Conservation (phyloP, 2,888 invertebrate species). For the Pterobdella sp. region DNA sequence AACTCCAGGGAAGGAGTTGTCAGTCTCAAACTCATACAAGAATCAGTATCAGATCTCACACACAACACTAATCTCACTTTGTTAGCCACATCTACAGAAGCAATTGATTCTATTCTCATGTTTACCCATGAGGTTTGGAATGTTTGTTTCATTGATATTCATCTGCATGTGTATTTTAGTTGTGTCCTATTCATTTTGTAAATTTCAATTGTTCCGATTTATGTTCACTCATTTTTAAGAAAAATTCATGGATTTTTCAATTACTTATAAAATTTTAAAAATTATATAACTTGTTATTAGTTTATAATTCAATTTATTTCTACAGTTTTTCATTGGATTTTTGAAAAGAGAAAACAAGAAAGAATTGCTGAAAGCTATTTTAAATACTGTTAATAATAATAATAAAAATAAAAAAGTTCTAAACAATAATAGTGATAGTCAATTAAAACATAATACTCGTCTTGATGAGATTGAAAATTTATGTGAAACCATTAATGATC, state of each 20-base stretch:
- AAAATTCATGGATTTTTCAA: background rate
- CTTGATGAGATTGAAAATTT: too few relatives aligned
- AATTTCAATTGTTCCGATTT: background rate
- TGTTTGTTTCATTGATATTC: background rate
- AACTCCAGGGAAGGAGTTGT: background rate
- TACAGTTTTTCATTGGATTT: constrained; percentile 6
- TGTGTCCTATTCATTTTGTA: background rate
- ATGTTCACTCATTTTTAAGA: background rate
- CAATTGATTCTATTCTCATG: background rate
- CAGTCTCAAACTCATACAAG: background rate
- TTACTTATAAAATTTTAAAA: background rate
- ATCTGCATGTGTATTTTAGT: background rate
- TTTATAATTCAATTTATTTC: background rate
- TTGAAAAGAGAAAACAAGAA: background rate
- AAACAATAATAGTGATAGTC: background rate
- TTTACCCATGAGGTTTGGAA: background rate
- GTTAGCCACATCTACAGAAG: background rate
- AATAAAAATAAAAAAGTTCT: background rate
- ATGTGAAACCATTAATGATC: too few relatives aligned
- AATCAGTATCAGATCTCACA: background rate
- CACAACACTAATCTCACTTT: background rate
- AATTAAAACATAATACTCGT: background rate
- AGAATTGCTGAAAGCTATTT: constrained; percentile 4
- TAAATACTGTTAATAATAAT: constrained; percentile 24
- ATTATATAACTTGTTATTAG: background rate